phyloP scores from a whole-genome alignment of 23 tunicate species.

The Oikopleura vanhoeffeni region DNA sequence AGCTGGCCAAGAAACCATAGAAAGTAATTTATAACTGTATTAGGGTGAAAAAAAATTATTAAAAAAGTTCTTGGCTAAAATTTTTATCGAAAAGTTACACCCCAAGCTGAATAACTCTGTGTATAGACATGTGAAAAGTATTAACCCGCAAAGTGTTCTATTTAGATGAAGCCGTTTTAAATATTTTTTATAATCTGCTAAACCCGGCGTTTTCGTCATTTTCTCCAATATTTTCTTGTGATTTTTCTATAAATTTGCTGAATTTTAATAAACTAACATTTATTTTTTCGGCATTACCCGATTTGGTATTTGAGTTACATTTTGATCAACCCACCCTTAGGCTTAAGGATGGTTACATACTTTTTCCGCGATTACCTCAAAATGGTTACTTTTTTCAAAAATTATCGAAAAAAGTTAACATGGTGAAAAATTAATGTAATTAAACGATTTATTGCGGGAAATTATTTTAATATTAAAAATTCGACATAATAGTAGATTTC shows the following conservation, averaged over 20 bases:
- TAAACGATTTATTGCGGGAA: too few relatives aligned
- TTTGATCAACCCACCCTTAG: neutral
- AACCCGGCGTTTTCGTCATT: neutral
- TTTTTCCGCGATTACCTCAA: too few relatives aligned
- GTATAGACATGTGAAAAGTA: neutral
- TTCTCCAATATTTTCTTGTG: too few relatives aligned
- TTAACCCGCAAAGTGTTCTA: neutral
- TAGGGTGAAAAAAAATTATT: too few relatives aligned
- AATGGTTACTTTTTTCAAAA: neutral
- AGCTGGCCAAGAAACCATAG: neutral
- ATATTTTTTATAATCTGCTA: neutral
- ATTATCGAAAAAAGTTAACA: neutral
- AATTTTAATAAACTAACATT: too few relatives aligned
- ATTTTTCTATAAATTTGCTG: too few relatives aligned
- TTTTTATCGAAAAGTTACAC: too few relatives aligned
- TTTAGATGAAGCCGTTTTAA: neutral
- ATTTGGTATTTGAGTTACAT: neutral
- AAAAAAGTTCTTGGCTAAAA: too few relatives aligned
- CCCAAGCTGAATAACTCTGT: slow-evolving; percentile 1
- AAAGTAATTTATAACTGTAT: neutral
- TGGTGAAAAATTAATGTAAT: too few relatives aligned
- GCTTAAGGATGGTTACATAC: neutral
- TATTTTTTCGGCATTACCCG: too few relatives aligned
- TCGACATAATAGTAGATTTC: neutral
- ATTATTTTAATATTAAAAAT: too few relatives aligned